Evolutionary conservation across 2,797 vertebrate species (phyloP).

Genomic region (Hybognathus amarus): DNA sequence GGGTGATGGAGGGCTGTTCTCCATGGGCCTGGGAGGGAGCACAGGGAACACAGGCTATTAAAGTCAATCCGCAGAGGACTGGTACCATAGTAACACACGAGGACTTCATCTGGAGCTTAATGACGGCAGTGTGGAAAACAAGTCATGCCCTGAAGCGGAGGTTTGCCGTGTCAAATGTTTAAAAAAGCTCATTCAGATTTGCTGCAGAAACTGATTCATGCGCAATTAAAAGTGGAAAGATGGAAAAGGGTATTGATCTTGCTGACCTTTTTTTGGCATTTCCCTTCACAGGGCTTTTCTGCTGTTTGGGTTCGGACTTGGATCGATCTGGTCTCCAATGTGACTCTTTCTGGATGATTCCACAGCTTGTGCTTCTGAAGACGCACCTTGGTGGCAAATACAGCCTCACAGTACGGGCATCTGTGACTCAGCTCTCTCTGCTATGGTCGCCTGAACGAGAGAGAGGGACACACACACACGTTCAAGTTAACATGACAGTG

Average conservation of each 20-base stretch:
- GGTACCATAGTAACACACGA: constrained; percentile 19
- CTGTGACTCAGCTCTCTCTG: constrained; percentile 89
- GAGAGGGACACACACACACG: background rate
- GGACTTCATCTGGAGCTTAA: constrained; percentile 33
- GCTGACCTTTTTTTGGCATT: constrained; percentile 89
- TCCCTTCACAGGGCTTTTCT: constrained; percentile 81
- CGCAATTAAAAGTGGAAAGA: background rate
- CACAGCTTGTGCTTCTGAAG: constrained; percentile 95
- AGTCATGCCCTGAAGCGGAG: background rate
- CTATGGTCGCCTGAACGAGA: constrained; percentile 76
- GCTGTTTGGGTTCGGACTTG: constrained; percentile 78
- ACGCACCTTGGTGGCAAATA: constrained; percentile 93
- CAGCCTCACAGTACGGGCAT: constrained; percentile 91
- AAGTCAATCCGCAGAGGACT: constrained; percentile 18
- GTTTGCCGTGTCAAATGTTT: background rate
- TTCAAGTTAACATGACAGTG: background rate
- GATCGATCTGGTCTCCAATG: constrained; percentile 69
- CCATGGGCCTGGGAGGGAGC: constrained; percentile 82
- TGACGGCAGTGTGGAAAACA: constrained; percentile 23
- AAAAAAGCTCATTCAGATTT: background rate
- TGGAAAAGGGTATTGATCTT: background rate
- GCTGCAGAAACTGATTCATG: background rate
- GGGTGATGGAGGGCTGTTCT: constrained; percentile 82
- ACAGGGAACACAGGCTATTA: constrained; percentile 32
- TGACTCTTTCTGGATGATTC: constrained; percentile 88